phyloP scores from a whole-genome alignment of 2,113 vertebrate genomes.

The Marmota monax region DNA sequence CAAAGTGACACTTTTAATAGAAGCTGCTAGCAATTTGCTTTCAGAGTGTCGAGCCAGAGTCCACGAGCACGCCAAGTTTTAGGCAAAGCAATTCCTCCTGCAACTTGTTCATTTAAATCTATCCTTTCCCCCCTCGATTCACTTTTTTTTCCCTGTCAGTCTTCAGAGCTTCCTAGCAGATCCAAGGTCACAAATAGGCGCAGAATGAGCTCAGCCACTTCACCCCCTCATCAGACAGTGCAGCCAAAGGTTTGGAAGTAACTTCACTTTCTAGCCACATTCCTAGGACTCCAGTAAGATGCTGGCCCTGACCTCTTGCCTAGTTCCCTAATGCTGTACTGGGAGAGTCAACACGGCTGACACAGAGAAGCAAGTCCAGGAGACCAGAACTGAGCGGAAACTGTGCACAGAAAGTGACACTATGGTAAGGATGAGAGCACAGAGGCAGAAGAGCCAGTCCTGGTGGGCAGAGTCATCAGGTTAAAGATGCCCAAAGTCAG shows the following conservation, averaged over 20 bases:
- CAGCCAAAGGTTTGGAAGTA: neutral
- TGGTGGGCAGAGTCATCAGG: neutral
- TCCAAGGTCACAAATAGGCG: neutral
- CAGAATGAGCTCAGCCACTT: neutral
- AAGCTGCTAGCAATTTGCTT: neutral
- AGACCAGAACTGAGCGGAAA: neutral
- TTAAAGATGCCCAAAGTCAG: neutral
- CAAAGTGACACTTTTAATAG: neutral
- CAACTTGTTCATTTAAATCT: neutral
- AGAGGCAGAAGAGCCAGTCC: neutral
- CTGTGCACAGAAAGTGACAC: too few species aligned
- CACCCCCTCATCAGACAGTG: neutral
- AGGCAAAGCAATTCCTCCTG: neutral
- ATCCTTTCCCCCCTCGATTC: neutral
- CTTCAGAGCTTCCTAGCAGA: neutral
- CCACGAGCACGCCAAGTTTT: neutral
- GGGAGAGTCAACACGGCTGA: neutral
- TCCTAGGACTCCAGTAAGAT: too few species aligned
- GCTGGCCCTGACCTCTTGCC: neutral
- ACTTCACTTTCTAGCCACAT: neutral
- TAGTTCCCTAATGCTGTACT: neutral
- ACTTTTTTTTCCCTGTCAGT: neutral
- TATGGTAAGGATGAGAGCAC: accelerated
- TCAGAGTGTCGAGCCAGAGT: neutral
- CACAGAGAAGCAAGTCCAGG: neutral